These are phyloP conservation scores for Tiliacea aurago DNA, from an alignment of 2,888 invertebrate species.

Conservation along the genomic window DNA sequence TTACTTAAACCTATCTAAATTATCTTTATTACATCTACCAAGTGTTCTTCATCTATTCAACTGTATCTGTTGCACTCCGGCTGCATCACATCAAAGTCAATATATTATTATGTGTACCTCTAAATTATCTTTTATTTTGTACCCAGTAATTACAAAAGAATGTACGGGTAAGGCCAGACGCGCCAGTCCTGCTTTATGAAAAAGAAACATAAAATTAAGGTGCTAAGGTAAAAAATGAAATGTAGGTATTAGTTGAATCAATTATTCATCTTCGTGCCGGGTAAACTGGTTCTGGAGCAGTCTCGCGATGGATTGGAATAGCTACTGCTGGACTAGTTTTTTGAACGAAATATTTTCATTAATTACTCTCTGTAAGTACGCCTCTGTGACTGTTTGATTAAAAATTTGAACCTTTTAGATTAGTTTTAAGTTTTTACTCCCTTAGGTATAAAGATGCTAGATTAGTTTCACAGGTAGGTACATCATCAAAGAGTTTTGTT, in stretches of 20 bases:
- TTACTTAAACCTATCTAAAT: conserved; percentile 39
- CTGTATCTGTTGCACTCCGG: conserved; percentile 11
- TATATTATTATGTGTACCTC: conserved; percentile 74
- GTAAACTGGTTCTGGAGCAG: conserved; percentile 73
- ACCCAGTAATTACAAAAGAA: conserved; percentile 80
- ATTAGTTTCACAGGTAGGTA: conserved; percentile 1
- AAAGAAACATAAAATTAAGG: conserved; percentile 71
- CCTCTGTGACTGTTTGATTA: conserved; percentile 59
- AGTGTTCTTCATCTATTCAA: conserved; percentile 18
- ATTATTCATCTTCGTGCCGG: conserved; percentile 78
- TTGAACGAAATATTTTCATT: conserved; percentile 63
- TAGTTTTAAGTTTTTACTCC: conserved; percentile 6
- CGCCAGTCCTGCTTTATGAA: conserved; percentile 61
- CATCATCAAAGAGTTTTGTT: conserved; percentile 13
- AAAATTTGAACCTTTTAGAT: conserved; percentile 53
- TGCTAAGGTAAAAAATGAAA: conserved; percentile 76
- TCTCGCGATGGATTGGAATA: conserved; percentile 62
- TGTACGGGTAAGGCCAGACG: conserved; percentile 68
- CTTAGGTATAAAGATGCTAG: conserved; percentile 11
- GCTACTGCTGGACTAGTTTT: conserved; percentile 66
- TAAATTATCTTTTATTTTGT: conserved; percentile 80
- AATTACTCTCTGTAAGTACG: conserved; percentile 56
- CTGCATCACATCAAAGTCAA: conserved; percentile 62
- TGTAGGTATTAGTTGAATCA: conserved; percentile 77
- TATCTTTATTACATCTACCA: conserved; percentile 51